Evolutionary conservation across 2,113 vertebrate species (phyloP).

Genomic region (Lophotis ruficrista): DNA sequence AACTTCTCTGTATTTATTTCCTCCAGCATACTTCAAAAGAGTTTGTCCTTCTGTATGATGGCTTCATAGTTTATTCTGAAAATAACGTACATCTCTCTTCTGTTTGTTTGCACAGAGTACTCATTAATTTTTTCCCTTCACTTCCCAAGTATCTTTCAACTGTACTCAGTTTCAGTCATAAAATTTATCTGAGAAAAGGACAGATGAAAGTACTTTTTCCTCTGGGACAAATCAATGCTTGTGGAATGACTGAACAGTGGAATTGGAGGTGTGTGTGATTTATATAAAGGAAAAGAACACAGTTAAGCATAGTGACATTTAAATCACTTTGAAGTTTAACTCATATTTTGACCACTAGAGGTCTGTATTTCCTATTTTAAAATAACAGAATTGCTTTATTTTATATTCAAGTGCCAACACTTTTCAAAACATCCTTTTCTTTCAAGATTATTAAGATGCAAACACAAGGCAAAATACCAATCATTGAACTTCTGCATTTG

Average conservation of each 20-base stretch:
- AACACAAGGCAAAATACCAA: background rate
- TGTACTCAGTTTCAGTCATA: background rate
- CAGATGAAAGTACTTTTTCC: background rate
- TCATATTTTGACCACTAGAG: conserved; percentile 73
- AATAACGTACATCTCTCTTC: background rate
- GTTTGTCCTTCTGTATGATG: background rate
- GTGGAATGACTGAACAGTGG: background rate
- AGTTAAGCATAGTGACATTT: background rate
- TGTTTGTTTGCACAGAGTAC: background rate
- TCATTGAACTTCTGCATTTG: background rate
- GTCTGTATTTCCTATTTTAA: conserved; percentile 75
- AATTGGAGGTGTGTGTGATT: background rate
- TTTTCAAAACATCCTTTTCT: background rate
- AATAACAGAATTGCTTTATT: background rate
- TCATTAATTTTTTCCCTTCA: conserved; percentile 20
- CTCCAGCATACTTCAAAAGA: background rate
- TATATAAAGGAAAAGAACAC: background rate
- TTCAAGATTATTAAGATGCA: background rate
- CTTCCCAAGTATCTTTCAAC: background rate
- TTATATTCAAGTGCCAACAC: background rate
- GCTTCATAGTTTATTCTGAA: conserved; percentile 3
- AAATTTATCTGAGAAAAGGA: background rate
- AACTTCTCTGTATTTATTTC: background rate
- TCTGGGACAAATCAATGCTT: background rate
- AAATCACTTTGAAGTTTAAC: background rate